Evolutionary conservation across 2,113 vertebrate species (phyloP).

Genomic region (Cricetomys ansorgei): DNA sequence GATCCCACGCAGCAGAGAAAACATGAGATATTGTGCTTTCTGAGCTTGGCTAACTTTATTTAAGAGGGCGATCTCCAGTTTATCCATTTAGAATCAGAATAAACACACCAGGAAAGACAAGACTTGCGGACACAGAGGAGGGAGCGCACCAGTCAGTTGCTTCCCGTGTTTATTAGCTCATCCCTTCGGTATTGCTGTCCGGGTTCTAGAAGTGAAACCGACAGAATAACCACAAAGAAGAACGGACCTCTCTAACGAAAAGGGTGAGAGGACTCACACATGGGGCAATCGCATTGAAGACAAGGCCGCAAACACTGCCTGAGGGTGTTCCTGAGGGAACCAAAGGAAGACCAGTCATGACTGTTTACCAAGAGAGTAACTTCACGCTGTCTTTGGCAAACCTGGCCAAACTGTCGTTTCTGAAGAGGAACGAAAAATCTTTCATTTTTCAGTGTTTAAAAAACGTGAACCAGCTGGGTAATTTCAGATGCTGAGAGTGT

Average conservation of each 20-base stretch:
- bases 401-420: not conserved
- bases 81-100: not conserved
- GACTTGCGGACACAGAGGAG: not conserved
- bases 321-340: not conserved
- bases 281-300: not conserved
- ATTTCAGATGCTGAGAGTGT: not conserved
- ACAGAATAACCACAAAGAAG: conserved; percentile 25
- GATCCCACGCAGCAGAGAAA: not conserved
- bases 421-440: conserved; percentile 20
- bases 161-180: not conserved
- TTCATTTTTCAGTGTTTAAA: not conserved
- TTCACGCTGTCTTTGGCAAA: not conserved
- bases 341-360: not conserved
- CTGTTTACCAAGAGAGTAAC: not conserved
- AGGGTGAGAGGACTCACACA: not conserved
- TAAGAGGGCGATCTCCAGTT: not conserved
- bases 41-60: not conserved
- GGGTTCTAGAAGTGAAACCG: not conserved
- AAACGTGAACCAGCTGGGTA: not conserved
- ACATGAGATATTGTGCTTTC: not conserved
- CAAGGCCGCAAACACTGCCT: not conserved
- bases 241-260: not conserved
- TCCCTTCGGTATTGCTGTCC: not conserved
- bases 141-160: not conserved
- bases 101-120: not conserved